Percentiles rank a stretch among this genome's conserved stretches.
Evolutionary conservation across 2,888 invertebrate genomes (phyloP).

Genomic region (Pilophorus perplexus): DNA sequence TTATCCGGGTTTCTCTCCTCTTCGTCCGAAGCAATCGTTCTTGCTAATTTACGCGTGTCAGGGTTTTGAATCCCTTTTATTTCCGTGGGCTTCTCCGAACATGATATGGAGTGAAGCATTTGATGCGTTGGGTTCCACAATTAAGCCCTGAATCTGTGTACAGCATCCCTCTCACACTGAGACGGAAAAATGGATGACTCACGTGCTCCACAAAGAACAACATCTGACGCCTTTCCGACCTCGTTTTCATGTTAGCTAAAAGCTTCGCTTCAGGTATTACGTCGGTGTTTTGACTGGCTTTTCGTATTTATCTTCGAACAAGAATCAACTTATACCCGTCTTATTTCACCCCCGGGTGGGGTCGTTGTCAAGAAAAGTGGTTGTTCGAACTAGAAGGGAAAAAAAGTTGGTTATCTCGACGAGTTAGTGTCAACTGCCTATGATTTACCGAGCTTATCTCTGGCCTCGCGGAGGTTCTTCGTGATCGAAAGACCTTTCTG

Average conservation of each 20-base stretch:
- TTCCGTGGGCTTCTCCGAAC: neutral
- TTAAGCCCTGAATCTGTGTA: too few relatives aligned
- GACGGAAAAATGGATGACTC: too few relatives aligned
- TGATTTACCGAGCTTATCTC: slow-evolving; percentile 40
- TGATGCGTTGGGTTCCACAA: too few relatives aligned
- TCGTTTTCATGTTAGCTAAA: too few relatives aligned
- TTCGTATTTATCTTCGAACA: too few relatives aligned
- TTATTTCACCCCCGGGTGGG: neutral
- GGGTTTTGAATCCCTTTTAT: neutral
- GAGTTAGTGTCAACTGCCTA: slow-evolving; percentile 40
- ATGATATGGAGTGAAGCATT: neutral
- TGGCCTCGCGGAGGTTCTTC: slow-evolving; percentile 18
- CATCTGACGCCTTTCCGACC: too few relatives aligned
- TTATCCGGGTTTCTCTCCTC: neutral
- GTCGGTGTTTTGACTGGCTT: too few relatives aligned
- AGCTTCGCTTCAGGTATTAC: too few relatives aligned
- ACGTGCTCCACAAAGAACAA: too few relatives aligned
- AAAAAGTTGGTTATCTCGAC: slow-evolving; percentile 32
- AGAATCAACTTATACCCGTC: too few relatives aligned
- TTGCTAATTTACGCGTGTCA: slow-evolving; percentile 29
- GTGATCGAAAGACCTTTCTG: slow-evolving; percentile 33
- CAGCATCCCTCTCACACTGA: too few relatives aligned
- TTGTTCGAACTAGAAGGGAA: slow-evolving; percentile 24
- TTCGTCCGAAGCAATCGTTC: slow-evolving; percentile 5
- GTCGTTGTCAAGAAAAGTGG: slow-evolving; percentile 13